Percentiles rank a stretch among this genome's conserved stretches.
Conservation (phyloP, 2,113 vertebrate species). For the Grantiella picta region DNA sequence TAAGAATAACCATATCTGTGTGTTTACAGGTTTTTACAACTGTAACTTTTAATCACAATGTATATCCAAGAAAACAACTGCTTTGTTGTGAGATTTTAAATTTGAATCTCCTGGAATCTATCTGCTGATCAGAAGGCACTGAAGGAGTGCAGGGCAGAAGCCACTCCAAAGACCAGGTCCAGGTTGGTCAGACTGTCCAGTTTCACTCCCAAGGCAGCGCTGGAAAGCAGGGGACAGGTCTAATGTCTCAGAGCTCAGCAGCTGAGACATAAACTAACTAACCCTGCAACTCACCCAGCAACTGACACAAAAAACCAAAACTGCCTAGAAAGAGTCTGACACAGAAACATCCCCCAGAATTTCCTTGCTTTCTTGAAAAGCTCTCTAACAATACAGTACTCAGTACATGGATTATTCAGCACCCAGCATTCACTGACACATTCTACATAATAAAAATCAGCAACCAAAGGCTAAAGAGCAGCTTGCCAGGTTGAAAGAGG, state of each 20-base stretch:
- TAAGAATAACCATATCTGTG: background rate
- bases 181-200: background rate
- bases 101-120: background rate
- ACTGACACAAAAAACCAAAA: background rate
- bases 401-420: background rate
- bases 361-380: background rate
- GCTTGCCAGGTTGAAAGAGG: background rate
- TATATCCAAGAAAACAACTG: background rate
- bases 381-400: background rate
- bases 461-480: background rate
- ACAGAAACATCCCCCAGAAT: background rate
- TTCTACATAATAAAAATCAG: background rate
- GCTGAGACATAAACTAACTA: background rate
- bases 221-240: background rate
- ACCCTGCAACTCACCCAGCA: background rate
- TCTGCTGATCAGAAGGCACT: background rate
- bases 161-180: background rate
- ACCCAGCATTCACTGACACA: background rate
- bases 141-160: background rate
- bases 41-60: background rate
- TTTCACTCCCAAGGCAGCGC: background rate
- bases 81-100: background rate
- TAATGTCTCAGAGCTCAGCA: background rate
- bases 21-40: background rate
- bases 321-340: background rate